Evolutionary conservation across 2,888 invertebrate species (phyloP), one percentile per base, ranked within the genome.

Genomic region (Hydrotaea diabolus): DNA sequence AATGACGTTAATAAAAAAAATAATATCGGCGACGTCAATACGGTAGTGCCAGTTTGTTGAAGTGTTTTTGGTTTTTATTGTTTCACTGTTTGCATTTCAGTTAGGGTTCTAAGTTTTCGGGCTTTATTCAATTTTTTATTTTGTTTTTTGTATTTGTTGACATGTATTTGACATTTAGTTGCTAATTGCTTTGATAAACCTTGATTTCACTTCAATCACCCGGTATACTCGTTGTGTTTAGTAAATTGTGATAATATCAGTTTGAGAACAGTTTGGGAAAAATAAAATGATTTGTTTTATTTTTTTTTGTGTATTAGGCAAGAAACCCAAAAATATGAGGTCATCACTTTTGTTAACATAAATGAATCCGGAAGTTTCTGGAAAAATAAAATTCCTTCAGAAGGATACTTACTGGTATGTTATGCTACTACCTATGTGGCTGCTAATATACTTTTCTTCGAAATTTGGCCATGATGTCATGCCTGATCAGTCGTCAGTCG

Each of bases 161-260:
- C 85, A 83, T 83, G 83, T 83, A 80, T 80, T 80, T 82, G 83
- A 74, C 83, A 86, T 82, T 77, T 75, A 49, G 46, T 59, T 79
- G 79, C 64, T 80, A 83, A 83, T 83, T 82, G 74, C 49, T 79
- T 85, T 69, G 17, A 77, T 75, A 83, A 86, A 80, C 71, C 46
- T 39, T 69, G 69, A 69, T 69, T 69, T 69, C 69, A 69, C 69
- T 69, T 23, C 11, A 69, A 69, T 46, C 46, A 13, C 39, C 39
- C n/a, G n/a, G n/a, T n/a, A n/a, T n/a, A 13, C 39, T 7, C 39
- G 39, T 11, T 13, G 1, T 39, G 21, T 21, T 19, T 1, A 59
- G 21, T 31, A 46, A 69, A 69, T 69, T 46, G 69, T 31, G 43
- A 46, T 21, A 69, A 69, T 43, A 69, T 69, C 46, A 11, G 13